These are phyloP conservation scores for Nomada lathburiana DNA, from an alignment of 2,888 invertebrate genomes.

Conservation along the genomic window DNA sequence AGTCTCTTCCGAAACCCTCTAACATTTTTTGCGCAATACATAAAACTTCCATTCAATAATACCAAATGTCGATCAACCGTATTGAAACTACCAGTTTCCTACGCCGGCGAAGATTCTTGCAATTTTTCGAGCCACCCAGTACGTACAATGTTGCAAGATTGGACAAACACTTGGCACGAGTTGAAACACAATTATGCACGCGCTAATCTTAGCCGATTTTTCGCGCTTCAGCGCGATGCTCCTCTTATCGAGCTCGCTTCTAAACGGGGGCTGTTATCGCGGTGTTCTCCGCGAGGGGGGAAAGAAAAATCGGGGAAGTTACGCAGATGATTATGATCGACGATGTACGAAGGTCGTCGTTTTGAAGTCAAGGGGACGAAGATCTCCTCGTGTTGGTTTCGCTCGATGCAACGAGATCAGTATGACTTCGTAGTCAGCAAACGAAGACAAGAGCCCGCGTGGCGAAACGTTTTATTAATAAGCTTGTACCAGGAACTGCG, in stretches of 20 bases:
- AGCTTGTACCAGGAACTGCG: constrained; percentile 54
- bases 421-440: constrained; percentile 41
- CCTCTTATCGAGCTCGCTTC: constrained; percentile 28
- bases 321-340: constrained; percentile 30
- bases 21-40: too few species aligned
- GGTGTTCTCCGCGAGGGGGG: neutral
- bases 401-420: constrained; percentile 18
- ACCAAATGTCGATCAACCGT: too few species aligned
- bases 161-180: neutral
- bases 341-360: constrained; percentile 56
- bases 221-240: neutral
- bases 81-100: neutral
- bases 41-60: too few species aligned
- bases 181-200: neutral
- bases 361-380: constrained; percentile 38
- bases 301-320: constrained; percentile 35
- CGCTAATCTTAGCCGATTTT: constrained; percentile 5
- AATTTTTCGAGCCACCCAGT: neutral
- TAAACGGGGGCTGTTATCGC: constrained; percentile 28
- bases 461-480: constrained; percentile 62
- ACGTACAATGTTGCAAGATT: neutral
- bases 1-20: too few species aligned
- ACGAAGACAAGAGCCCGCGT: constrained; percentile 23
- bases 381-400: neutral
- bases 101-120: neutral